These are phyloP conservation scores for Tolmerus cingulatus DNA, from an alignment of 2,888 invertebrate genomes.

Conservation along the genomic window DNA sequence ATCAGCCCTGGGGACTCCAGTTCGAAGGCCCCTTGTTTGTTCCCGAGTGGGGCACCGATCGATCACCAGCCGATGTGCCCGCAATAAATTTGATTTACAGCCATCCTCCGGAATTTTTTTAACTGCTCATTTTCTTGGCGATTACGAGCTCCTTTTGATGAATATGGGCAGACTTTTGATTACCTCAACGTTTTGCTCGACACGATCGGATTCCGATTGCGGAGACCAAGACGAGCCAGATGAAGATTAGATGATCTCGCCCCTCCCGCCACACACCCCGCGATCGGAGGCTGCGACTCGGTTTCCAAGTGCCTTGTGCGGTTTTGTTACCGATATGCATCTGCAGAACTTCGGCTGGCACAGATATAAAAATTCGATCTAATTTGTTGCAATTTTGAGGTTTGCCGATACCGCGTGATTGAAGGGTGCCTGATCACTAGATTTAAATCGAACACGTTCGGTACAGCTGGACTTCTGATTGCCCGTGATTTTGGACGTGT, in stretches of 20 bases:
- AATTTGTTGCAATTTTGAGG: slow-evolving; percentile 30
- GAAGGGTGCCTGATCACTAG: slow-evolving; percentile 20
- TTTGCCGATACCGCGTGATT: slow-evolving; percentile 13
- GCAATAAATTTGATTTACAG: slow-evolving; percentile 45
- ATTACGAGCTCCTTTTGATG: slow-evolving; percentile 8
- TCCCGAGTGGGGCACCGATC: neutral
- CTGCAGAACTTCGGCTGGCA: neutral
- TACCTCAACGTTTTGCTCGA: slow-evolving; percentile 25
- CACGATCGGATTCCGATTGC: slow-evolving; percentile 25
- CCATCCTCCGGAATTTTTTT: slow-evolving; percentile 21
- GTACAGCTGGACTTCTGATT: slow-evolving; percentile 9
- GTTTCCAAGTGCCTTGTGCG: neutral
- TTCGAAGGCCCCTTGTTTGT: neutral
- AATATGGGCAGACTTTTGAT: slow-evolving; percentile 25
- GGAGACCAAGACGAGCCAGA: neutral
- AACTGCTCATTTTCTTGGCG: neutral
- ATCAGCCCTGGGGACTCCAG: neutral
- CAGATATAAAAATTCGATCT: slow-evolving; percentile 4
- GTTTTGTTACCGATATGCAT: slow-evolving; percentile 27
- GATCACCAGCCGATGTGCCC: slow-evolving; percentile 35
- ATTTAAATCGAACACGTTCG: slow-evolving; percentile 2
- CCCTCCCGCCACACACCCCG: neutral
- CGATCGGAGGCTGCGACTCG: neutral
- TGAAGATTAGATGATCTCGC: neutral
- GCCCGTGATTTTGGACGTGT: slow-evolving; percentile 1